phyloP scores from a whole-genome alignment of 2,113 vertebrate genomes.

The Oncorhynchus nerka region DNA sequence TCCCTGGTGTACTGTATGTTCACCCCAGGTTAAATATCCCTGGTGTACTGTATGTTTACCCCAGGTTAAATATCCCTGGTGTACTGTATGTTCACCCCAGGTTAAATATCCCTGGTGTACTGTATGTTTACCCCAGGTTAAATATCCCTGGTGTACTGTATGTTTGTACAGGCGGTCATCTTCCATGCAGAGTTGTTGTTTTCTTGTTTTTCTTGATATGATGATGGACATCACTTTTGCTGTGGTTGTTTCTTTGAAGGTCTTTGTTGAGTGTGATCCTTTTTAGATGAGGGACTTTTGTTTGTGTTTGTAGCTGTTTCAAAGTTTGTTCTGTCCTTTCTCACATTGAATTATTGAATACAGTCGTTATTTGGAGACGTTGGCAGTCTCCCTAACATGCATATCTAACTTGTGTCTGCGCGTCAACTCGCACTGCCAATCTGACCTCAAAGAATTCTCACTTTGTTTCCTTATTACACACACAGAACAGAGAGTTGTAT shows the following conservation, averaged over 20 bases:
- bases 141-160: no score
- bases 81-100: no score
- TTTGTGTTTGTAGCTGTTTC: background rate
- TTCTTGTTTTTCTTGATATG: no score
- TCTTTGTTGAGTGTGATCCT: background rate
- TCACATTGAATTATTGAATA: background rate
- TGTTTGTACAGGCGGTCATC: no score
- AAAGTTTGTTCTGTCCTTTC: background rate
- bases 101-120: no score
- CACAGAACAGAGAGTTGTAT: background rate
- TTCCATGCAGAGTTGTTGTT: no score
- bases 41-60: no score
- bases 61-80: no score
- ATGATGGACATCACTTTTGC: background rate
- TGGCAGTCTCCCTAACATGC: background rate
- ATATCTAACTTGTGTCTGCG: background rate
- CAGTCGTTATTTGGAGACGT: background rate
- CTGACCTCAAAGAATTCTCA: background rate
- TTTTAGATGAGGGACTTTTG: background rate
- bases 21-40: no score
- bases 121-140: no score
- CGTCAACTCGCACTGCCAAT: background rate
- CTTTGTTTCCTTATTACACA: background rate
- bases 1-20: no score
- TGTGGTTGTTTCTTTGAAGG: background rate